Base-by-base conservation (phyloP, 1,140 invertebrate species). In the Ooceraea biroi region DNA sequence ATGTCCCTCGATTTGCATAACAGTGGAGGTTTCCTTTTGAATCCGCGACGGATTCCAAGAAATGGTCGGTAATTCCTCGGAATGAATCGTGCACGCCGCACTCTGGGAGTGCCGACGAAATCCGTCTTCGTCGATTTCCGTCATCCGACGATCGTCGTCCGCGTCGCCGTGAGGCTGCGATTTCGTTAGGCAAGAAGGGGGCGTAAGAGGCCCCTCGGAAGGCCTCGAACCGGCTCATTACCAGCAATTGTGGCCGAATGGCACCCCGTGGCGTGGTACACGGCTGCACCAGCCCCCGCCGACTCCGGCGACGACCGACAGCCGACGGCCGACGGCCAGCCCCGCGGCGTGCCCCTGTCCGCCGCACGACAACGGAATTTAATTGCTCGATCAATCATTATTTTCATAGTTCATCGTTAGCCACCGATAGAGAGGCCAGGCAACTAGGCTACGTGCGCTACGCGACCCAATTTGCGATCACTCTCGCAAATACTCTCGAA, bases 311-410 rank as follows among this genome's bases (percentile, higher is more conserved):
- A 68, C 86, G 73, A 25, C 60, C 82, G 58, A 87, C 85, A 61
- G 65, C 71, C 82, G 80, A 73, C 85, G 55, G 19, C 77, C 78
- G 68, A 63, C 77, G 77, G 63, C 60, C 58, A 27, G 71, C 71
- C 60, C 63, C 85, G 85, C 69, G 68, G 66, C 76, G 60, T 85
- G 85, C 87, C 86, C 68, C 82, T 85, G 78, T 87, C 85, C 30
- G 87, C 82, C 89, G 77, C 92, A 93, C 92, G 92, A 94, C 93
- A 93, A 92, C 93, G 89, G 89, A 86, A 88, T 93, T 94, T 94
- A 94, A 94, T 94, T 94, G 91, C 93, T 93, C 93, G 91, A 94
- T 94, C 91, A 91, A 93, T 94, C 92, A 93, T 92, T 93, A 93
- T 92, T 91, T 89, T 90, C 87, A 85, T 90, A 69, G 73, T 58